A percentile compares a stretch with the other conserved stretches of the same genome.
phyloP scores from a whole-genome alignment of 2,888 invertebrate genomes.

The Acholoe squamosa region DNA sequence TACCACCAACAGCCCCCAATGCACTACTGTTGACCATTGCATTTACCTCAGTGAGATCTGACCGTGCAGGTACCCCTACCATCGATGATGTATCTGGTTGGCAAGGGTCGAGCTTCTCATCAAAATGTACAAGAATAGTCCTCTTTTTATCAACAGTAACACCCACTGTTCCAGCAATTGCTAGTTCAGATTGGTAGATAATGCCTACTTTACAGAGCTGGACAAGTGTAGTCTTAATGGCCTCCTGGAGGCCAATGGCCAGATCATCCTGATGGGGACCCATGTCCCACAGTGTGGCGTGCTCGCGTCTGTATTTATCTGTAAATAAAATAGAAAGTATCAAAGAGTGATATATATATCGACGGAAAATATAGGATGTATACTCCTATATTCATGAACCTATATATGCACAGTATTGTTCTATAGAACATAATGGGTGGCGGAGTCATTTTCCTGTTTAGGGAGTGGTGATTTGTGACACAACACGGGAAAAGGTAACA shows the following conservation, averaged over 20 bases:
- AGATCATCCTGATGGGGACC: slow-evolving; percentile 47
- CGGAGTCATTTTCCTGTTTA: too few species aligned
- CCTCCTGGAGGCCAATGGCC: slow-evolving; percentile 61
- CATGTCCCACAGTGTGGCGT: not conserved
- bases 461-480: too few species aligned
- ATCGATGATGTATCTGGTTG: slow-evolving; percentile 26
- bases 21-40: not conserved
- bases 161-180: slow-evolving; percentile 68
- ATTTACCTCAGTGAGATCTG: not conserved
- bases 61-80: not conserved
- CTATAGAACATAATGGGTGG: too few species aligned
- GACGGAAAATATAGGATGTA: too few species aligned
- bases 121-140: slow-evolving; percentile 66
- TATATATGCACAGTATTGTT: too few species aligned
- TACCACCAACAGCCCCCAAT: not conserved
- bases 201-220: slow-evolving; percentile 68
- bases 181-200: slow-evolving; percentile 65
- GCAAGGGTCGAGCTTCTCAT: slow-evolving; percentile 63
- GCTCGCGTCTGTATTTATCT: too few species aligned
- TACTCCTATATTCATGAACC: too few species aligned
- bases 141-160: slow-evolving; percentile 68
- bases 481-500: too few species aligned
- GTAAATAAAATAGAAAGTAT: too few species aligned
- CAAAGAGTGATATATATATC: too few species aligned
- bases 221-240: slow-evolving; percentile 66